Evolutionary conservation across 2,888 invertebrate species (phyloP).

Genomic region (Perdita meconis): DNA sequence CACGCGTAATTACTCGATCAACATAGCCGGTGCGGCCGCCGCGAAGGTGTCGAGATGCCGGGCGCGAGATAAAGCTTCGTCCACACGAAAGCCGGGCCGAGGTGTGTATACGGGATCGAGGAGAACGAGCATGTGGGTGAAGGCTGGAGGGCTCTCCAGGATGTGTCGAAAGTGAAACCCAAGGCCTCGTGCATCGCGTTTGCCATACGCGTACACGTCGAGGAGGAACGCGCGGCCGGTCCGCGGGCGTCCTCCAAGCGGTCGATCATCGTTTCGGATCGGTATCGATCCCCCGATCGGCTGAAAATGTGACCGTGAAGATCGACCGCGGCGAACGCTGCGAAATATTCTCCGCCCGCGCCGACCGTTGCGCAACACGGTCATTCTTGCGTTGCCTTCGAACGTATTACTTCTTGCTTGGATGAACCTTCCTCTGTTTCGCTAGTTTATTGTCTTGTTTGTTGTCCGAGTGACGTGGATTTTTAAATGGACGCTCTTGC

Average conservation of each 20-base stretch:
- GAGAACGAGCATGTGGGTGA: conserved; percentile 82
- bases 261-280: conserved; percentile 60
- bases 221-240: no score
- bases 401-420: conserved; percentile 41
- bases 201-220: conserved; percentile 23
- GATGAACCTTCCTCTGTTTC: conserved; percentile 7
- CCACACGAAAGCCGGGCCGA: conserved; percentile 62
- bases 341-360: conserved; percentile 34
- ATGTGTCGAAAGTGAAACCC: conserved; percentile 84
- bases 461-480: not conserved
- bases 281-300: conserved; percentile 48
- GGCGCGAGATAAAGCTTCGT: conserved; percentile 69
- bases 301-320: conserved; percentile 46
- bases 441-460: not conserved
- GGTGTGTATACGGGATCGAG: conserved; percentile 63
- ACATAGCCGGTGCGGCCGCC: conserved; percentile 50
- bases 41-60: conserved; percentile 74
- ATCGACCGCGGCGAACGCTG: conserved; percentile 15
- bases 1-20: conserved; percentile 70
- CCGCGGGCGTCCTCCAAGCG: conserved; percentile 55
- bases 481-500: not conserved
- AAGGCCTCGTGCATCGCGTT: conserved; percentile 68
- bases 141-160: conserved; percentile 82
- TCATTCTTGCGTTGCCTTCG: conserved; percentile 7
- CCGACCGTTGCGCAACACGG: conserved; percentile 34